Evolutionary conservation across 2,888 invertebrate genomes (phyloP), one percentile per base, ranked within the genome.

Genomic region (Sinopyrophorus schimmeli): DNA sequence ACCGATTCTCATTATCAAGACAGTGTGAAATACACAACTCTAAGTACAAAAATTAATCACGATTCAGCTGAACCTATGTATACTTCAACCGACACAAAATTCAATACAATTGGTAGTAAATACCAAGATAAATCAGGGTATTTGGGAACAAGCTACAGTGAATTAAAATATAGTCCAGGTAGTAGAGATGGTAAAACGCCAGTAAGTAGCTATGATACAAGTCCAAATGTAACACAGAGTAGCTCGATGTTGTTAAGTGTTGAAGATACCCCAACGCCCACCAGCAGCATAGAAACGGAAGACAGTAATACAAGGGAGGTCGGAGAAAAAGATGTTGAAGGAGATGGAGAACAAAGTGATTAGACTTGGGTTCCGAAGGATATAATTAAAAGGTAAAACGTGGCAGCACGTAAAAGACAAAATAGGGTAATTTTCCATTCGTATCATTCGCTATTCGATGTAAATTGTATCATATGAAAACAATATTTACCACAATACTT

Each of bases 321-420:
- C 31, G 77, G 76, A 11, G 80, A 80, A 55, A 74, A 75, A 46
- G 80, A 78, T 51, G 77, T 76, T 17, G 80, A 80, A 61, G 79
- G 77, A 24, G 80, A 80, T 62, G 78, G 77, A 54, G 80, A 80
- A 64, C 79, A 78, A 57, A 80, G 80, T 67, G 80, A 80, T 67
- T 76, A 71, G 72, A 67, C 42, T 21, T 20, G 17, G 12, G 9
- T n/a, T 11, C 3, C 16, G 17, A 20, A 21, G 9, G 30, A 11
- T 14, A 23, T 37, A 18, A 5, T n/a, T n/a, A n/a, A n/a, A n/a
- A n/a, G n/a, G 38, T 31, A 32, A 18, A 14, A 12, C 26, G 65
- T 67, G 68, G 68, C 68, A 68, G 69, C 70, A 69, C 65, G 63
- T 59, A 63, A 54, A 62, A 63, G 61, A 67, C 61, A 65, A 63